Evolutionary conservation across 23 tunicate genomes (phyloP), one percentile per base, ranked within the genome.

Genomic region (Corella eumyota): DNA sequence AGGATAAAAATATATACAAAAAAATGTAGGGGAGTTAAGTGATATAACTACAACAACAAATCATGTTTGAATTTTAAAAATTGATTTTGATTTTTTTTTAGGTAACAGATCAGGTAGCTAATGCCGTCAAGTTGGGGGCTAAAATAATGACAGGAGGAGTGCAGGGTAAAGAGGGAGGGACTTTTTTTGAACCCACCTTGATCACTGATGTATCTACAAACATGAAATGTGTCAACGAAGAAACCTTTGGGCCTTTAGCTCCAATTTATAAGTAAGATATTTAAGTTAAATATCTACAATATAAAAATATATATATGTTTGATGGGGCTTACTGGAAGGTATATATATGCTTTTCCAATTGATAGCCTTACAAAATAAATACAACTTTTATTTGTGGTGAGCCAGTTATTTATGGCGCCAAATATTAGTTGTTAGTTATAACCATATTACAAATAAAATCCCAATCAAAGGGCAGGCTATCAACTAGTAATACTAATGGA

Each of bases 211-310:
- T 81, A 1, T 68, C 83, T n/a, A 33, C 79, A 0, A 62, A 72
- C 5, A 80, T 80, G 90, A 48, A 31, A 34, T 80, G 90, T 54
- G 74, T 40, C 56, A 9, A 56, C 37, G 83, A 73, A 36, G 97
- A 90, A 64, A 90, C 97, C 2, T 90, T 90, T 49, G 97, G 97
- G 24, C 97, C 97, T 1, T n/a, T 80, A 11, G 78, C 69, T 3
- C 61, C 87, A 4, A 69, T 90, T 26, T 51, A 47, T 1, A 90
- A 80, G 81, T 82, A 35, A 45, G 76, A 15, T 64, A 34, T 28
- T 17, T 66, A 17, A 49, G 6, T 47, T 9, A 60, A 25, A 60
- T 60, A 29, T 54, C 13, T 11, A 54, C 9, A 40, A 51, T 20
- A 17, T 51, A 6, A 46, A 3, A 45, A 34, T 26, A 58, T 26